phyloP scores from a whole-genome alignment of 2,797 vertebrate genomes.

The Meriones psammophilus region DNA sequence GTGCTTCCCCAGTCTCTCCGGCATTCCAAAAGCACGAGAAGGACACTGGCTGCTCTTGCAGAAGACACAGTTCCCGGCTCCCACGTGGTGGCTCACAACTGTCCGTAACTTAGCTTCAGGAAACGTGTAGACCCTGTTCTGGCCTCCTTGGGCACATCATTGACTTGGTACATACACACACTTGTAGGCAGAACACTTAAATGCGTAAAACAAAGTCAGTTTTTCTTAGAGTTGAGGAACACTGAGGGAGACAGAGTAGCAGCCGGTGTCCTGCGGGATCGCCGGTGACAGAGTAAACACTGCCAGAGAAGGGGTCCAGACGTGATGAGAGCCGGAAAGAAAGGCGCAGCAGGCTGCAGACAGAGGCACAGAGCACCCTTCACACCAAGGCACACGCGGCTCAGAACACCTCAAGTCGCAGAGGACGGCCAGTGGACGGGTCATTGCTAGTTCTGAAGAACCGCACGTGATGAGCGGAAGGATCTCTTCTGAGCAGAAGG shows the following conservation, averaged over 20 bases:
- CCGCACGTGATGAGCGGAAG: neutral
- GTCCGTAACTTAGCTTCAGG: neutral
- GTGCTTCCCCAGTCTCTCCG: slow-evolving; percentile 21
- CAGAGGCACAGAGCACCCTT: neutral
- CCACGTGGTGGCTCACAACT: neutral
- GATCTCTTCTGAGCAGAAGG: too few species aligned
- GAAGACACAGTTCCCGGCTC: neutral
- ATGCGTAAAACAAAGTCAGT: neutral
- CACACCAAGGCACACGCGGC: neutral
- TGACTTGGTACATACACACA: neutral
- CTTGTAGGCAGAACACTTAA: neutral
- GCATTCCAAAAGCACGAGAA: neutral
- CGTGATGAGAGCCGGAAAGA: neutral
- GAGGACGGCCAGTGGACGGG: too few species aligned
- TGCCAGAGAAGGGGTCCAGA: neutral
- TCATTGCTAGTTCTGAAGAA: neutral
- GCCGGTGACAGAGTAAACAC: neutral
- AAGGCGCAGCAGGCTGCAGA: neutral
- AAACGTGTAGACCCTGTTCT: neutral
- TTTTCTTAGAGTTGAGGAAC: neutral
- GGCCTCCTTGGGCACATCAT: neutral
- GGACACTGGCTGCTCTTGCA: neutral
- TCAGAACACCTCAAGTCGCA: neutral
- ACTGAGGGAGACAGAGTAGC: neutral
- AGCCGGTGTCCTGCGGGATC: neutral